Percentiles rank a stretch among this genome's conserved stretches.
phyloP scores from a whole-genome alignment of 2,797 vertebrate genomes.

The Crenichthys baileyi region DNA sequence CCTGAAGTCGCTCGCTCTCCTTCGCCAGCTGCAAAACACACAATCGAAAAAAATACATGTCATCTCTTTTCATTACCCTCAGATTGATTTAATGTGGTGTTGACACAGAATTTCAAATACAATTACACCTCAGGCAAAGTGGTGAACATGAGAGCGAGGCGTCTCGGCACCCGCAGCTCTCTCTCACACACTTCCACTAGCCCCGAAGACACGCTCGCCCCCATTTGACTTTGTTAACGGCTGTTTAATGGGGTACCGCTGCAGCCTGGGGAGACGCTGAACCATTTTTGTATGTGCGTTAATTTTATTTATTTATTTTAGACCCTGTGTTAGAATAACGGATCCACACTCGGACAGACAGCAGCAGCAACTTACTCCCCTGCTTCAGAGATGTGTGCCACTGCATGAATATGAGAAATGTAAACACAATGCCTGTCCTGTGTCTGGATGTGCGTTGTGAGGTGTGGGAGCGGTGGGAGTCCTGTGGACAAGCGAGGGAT shows the following conservation, averaged over 20 bases:
- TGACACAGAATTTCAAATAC: constrained; percentile 65
- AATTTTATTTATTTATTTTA: background rate
- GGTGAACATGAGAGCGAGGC: constrained; percentile 41
- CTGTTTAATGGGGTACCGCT: constrained; percentile 60
- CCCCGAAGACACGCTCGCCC: constrained; percentile 72
- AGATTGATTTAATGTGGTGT: constrained; percentile 47
- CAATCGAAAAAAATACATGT: constrained; percentile 28
- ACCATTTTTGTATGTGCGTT: constrained; percentile 23
- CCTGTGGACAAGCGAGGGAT: constrained; percentile 46
- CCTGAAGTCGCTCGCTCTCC: constrained; percentile 97
- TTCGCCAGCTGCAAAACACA: constrained; percentile 88
- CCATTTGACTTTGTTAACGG: constrained; percentile 73
- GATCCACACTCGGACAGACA: constrained; percentile 26
- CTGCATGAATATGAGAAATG: constrained; percentile 33
- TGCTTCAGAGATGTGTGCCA: constrained; percentile 15
- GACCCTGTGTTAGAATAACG: constrained; percentile 31
- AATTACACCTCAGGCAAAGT: constrained; percentile 55
- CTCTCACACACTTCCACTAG: constrained; percentile 50
- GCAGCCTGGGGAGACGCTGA: constrained; percentile 50
- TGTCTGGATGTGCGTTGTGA: constrained; percentile 6
- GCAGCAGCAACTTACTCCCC: constrained; percentile 31
- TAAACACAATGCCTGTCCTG: constrained; percentile 25
- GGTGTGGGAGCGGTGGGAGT: constrained; percentile 42
- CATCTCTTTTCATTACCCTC: constrained; percentile 33
- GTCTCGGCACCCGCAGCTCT: constrained; percentile 49